These are phyloP conservation scores for Andrena marginata DNA, from an alignment of 2,888 invertebrate genomes.

Conservation along the genomic window DNA sequence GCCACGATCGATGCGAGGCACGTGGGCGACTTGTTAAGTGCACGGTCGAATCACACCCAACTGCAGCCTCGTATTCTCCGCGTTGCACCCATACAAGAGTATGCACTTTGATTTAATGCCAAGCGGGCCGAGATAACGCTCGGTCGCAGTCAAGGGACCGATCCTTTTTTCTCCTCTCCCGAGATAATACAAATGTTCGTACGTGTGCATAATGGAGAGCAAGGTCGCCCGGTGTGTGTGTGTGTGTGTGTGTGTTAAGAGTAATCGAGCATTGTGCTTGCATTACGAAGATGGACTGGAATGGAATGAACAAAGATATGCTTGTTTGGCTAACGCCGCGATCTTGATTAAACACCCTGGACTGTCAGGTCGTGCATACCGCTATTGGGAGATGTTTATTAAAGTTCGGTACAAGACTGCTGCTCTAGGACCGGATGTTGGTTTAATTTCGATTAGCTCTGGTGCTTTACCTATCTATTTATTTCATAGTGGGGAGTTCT, in stretches of 20 bases:
- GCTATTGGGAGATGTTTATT: constrained; percentile 51
- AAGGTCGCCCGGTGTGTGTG: constrained; percentile 56
- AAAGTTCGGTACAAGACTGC: constrained; percentile 1
- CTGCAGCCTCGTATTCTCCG: constrained; percentile 62
- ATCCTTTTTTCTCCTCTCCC: constrained; percentile 25
- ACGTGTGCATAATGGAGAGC: constrained; percentile 55
- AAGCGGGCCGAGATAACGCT: constrained; percentile 58
- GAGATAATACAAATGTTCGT: constrained; percentile 61
- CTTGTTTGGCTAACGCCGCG: constrained; percentile 38
- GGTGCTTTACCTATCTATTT: background rate
- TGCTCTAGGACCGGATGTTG: background rate
- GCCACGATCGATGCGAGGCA: constrained; percentile 66
- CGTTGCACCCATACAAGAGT: constrained; percentile 65
- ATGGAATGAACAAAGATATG: constrained; percentile 47
- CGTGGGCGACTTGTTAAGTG: constrained; percentile 74
- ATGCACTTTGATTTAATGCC: constrained; percentile 69
- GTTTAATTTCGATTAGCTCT: background rate
- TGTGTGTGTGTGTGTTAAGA: constrained; percentile 25
- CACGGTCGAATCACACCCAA: constrained; percentile 70
- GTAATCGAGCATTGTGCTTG: constrained; percentile 61
- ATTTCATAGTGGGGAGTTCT: background rate
- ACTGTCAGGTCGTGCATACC: constrained; percentile 19
- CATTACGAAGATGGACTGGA: constrained; percentile 51
- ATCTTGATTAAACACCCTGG: constrained; percentile 53
- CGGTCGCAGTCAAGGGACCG: constrained; percentile 32